Evolutionary conservation across 2,113 vertebrate species (phyloP), one percentile per base, ranked within the genome.

Genomic region (Rhinoderma darwinii): DNA sequence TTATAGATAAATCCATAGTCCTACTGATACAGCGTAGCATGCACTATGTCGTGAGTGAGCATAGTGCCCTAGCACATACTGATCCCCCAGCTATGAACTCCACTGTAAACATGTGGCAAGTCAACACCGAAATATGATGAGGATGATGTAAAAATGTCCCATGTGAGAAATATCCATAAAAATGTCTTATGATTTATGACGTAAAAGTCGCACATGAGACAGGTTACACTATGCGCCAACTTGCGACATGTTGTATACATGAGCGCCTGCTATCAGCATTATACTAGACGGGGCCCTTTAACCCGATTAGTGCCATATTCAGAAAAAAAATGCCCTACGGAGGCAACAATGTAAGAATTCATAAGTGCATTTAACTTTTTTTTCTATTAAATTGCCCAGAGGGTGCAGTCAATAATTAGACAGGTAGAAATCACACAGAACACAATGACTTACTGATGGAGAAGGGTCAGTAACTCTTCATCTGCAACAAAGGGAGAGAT

Each of bases 391-490:
- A 51, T 30, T 35, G 6, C 8, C 37, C 35, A 25, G 18, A 41
- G 37, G 68, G 35, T 12, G 68, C 68, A 70, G 18, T 8, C 32
- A 70, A 20, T 0, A 37, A 66, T 66, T 14, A 66, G 61, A 5
- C 17, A 41, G 17, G 35, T 41, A 32, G 41, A 15, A 44, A 5
- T 32, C 14, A 74, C n/a, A 44, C 30, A 72, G 22, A 37, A 35
- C 18, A 32, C 50, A 20, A 43, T 32, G 35, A 85, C 84, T 85
- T 59, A 85, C 83, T 41, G 72, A 47, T 84, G 14, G n/a, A 63
- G 73, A 35, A 22, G 70, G 32, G 47, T 74, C 47, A 84, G 27
- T 25, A 44, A 27, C 32, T 54, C 70, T 61, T 84, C 83, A 73
- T 76, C 56, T 59, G 39, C 15, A 77, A 18, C 73, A 27, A 39